Evolutionary conservation across 2,888 invertebrate species (phyloP).

Genomic region (Tetrapedia diversipes): DNA sequence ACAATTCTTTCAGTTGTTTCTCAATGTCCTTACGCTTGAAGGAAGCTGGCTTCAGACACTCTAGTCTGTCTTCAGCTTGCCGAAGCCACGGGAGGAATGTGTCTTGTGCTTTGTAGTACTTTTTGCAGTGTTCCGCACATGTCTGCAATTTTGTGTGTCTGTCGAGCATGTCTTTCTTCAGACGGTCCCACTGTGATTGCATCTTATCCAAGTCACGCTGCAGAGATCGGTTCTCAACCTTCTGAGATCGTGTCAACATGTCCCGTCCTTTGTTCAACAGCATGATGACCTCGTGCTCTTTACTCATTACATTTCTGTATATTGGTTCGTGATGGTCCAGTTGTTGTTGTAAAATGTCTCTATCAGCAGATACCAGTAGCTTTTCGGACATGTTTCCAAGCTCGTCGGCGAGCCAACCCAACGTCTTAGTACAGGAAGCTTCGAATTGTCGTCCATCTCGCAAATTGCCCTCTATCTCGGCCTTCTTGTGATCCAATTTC

Average conservation of each 20-base stretch:
- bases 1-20: constrained; percentile 93
- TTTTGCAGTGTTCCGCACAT: constrained; percentile 93
- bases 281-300: constrained; percentile 97
- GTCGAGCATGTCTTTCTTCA: constrained; percentile 94
- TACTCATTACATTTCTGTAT: constrained; percentile 93
- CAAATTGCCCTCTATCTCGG: constrained; percentile 93
- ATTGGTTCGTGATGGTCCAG: constrained; percentile 94
- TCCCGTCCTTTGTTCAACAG: constrained; percentile 95
- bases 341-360: constrained; percentile 92
- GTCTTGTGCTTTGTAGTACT: constrained; percentile 93
- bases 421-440: constrained; percentile 93
- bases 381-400: constrained; percentile 90
- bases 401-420: constrained; percentile 95
- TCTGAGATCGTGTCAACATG: constrained; percentile 84
- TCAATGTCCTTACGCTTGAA: constrained; percentile 94
- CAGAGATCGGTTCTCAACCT: constrained; percentile 85
- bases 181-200: constrained; percentile 95
- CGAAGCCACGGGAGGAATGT: constrained; percentile 94
- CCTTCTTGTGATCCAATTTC: constrained; percentile 94
- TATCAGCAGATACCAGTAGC: constrained; percentile 93
- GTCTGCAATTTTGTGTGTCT: constrained; percentile 93
- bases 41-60: constrained; percentile 89
- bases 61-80: constrained; percentile 93
- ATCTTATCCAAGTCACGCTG: constrained; percentile 94
- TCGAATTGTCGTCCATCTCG: constrained; percentile 96